These are phyloP conservation scores for Cryptocephalus moraei DNA, from an alignment of 2,888 invertebrate genomes.

Conservation along the genomic window DNA sequence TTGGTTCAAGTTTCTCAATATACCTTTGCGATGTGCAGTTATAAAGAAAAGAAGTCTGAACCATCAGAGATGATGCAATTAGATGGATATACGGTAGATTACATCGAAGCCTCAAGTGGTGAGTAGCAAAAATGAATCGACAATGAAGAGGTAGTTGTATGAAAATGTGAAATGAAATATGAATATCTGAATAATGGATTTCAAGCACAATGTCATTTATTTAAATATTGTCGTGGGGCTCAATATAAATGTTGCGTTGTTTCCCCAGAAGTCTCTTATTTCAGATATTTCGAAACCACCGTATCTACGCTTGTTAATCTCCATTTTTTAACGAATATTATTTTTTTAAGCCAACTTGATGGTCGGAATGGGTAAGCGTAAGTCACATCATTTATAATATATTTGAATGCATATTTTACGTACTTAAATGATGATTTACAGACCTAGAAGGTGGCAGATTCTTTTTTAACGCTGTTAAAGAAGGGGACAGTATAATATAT, in stretches of 20 bases:
- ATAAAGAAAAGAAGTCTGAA: slow-evolving; percentile 98
- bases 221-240: too few species aligned
- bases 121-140: slow-evolving; percentile 18
- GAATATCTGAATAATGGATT: too few species aligned
- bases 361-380: slow-evolving; percentile 77
- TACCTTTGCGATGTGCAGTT: slow-evolving; percentile 99
- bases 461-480: slow-evolving; percentile 98
- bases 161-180: too few species aligned
- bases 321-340: background rate
- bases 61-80: slow-evolving; percentile 99
- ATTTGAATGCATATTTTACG: slow-evolving; percentile 8
- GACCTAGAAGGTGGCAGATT: slow-evolving; percentile 87
- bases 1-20: slow-evolving; percentile 99
- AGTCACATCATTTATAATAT: slow-evolving; percentile 25
- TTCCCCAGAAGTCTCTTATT: too few species aligned
- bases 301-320: too few species aligned
- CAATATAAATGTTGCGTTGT: too few species aligned
- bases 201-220: too few species aligned
- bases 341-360: slow-evolving; percentile 71
- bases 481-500: slow-evolving; percentile 94
- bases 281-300: too few species aligned
- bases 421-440: slow-evolving; percentile 35
- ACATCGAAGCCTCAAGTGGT: slow-evolving; percentile 94
- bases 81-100: slow-evolving; percentile 98
- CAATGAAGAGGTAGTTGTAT: too few species aligned